phyloP scores from a whole-genome alignment of 2,888 invertebrate species.

The Papilio elwesi region DNA sequence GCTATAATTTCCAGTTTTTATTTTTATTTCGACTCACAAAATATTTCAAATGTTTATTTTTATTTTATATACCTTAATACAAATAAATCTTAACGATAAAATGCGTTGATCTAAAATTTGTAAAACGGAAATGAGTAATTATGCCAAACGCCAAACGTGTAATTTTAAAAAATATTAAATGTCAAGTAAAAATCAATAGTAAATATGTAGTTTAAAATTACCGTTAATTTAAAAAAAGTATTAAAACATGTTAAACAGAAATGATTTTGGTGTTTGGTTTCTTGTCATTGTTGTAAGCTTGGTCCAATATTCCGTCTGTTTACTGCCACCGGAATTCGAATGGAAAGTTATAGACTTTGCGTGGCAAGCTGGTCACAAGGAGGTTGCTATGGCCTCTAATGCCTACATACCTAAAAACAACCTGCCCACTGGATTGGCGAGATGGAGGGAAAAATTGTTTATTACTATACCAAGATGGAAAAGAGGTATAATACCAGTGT shows the following conservation, averaged over 20 bases:
- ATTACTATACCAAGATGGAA: conserved; percentile 88
- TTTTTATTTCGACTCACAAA: too few relatives aligned
- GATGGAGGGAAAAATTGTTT: conserved; percentile 87
- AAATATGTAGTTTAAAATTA: conserved; percentile 5
- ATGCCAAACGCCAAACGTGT: not conserved
- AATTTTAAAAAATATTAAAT: conserved; percentile 1
- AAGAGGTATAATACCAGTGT: conserved; percentile 79
- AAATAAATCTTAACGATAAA: too few relatives aligned
- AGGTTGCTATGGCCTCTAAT: conserved; percentile 79
- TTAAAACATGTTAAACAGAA: conserved; percentile 7
- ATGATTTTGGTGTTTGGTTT: conserved; percentile 11
- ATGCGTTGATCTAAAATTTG: not conserved
- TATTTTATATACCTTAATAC: too few relatives aligned
- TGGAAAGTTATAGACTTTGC: conserved; percentile 87
- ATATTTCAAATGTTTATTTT: too few relatives aligned
- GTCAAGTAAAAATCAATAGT: conserved; percentile 6
- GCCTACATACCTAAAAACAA: conserved; percentile 86
- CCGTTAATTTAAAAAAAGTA: not conserved
- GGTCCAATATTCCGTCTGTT: conserved; percentile 37
- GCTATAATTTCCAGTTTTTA: too few relatives aligned
- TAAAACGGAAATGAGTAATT: not conserved
- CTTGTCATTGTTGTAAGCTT: conserved; percentile 7
- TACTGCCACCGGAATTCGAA: conserved; percentile 70
- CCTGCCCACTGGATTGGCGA: conserved; percentile 87
- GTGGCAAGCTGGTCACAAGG: conserved; percentile 83